Evolutionary conservation across 2,888 invertebrate genomes (phyloP).

Genomic region (Epiblema foenella): DNA sequence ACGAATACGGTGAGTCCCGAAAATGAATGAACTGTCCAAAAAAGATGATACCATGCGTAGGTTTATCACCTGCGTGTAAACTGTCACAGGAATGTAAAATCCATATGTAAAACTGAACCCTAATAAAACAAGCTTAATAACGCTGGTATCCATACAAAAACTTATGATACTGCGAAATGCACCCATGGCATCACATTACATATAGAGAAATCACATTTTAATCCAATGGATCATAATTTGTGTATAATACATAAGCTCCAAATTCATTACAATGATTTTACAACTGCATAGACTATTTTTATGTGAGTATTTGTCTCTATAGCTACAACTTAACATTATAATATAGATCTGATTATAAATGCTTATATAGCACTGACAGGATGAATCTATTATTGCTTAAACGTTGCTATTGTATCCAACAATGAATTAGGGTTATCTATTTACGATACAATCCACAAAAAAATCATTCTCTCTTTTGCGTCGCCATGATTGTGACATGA

Average conservation of each 20-base stretch:
- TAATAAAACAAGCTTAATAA: slow-evolving; percentile 31
- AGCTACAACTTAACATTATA: slow-evolving; percentile 50
- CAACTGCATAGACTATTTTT: slow-evolving; percentile 50
- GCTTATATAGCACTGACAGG: slow-evolving; percentile 44
- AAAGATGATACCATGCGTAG: not conserved
- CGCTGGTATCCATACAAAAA: slow-evolving; percentile 37
- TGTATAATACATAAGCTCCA: slow-evolving; percentile 49
- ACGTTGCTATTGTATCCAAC: not conserved
- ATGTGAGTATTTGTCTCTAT: slow-evolving; percentile 57
- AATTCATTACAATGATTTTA: slow-evolving; percentile 47
- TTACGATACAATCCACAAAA: not conserved
- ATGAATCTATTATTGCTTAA: slow-evolving; percentile 3
- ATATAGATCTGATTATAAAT: slow-evolving; percentile 40
- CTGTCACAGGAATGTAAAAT: slow-evolving; percentile 66
- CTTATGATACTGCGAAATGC: slow-evolving; percentile 47
- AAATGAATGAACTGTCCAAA: not conserved
- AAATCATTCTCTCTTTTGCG: not conserved
- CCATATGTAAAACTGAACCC: slow-evolving; percentile 48
- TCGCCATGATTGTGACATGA: not conserved
- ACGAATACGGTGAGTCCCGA: too few relatives aligned
- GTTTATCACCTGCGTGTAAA: slow-evolving; percentile 41
- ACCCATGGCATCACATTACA: slow-evolving; percentile 46
- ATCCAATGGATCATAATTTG: slow-evolving; percentile 30
- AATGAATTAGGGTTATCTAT: slow-evolving; percentile 3
- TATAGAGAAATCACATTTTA: slow-evolving; percentile 40